Evolutionary conservation across 2,797 vertebrate genomes (phyloP).

Genomic region (Cercopithecus mitis): DNA sequence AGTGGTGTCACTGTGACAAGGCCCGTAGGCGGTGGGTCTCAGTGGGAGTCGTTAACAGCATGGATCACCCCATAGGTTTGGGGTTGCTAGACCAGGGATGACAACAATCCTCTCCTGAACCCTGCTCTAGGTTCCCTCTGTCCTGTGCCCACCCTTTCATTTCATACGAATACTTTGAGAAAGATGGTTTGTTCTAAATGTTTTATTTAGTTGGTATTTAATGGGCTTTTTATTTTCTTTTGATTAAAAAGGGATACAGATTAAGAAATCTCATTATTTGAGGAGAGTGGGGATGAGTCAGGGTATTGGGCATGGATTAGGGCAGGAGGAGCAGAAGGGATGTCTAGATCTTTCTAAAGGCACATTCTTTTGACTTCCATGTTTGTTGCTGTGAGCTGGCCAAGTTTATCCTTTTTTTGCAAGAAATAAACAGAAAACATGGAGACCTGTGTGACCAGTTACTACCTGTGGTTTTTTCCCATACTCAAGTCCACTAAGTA

Average conservation of each 20-base stretch:
- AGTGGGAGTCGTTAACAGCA: rapidly evolving
- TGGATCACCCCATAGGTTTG: background rate
- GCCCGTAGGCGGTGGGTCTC: no score
- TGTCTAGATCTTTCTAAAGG: background rate
- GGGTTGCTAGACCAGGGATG: background rate
- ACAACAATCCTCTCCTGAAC: background rate
- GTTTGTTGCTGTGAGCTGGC: background rate
- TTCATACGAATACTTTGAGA: background rate
- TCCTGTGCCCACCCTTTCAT: background rate
- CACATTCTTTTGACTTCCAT: background rate
- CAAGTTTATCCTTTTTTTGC: background rate
- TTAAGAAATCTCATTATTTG: background rate
- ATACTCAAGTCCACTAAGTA: background rate
- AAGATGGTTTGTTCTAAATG: background rate
- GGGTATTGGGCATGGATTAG: background rate
- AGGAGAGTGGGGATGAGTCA: background rate
- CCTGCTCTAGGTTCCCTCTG: background rate
- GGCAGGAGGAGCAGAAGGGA: background rate
- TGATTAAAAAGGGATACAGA: background rate
- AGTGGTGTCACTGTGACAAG: no score
- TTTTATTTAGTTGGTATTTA: background rate
- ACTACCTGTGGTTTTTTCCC: background rate
- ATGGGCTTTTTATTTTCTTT: background rate
- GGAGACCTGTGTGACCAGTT: background rate
- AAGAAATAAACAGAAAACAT: constrained; percentile 47